Evolutionary conservation across 2,888 invertebrate species (phyloP).

Genomic region (Drosophila greeni): DNA sequence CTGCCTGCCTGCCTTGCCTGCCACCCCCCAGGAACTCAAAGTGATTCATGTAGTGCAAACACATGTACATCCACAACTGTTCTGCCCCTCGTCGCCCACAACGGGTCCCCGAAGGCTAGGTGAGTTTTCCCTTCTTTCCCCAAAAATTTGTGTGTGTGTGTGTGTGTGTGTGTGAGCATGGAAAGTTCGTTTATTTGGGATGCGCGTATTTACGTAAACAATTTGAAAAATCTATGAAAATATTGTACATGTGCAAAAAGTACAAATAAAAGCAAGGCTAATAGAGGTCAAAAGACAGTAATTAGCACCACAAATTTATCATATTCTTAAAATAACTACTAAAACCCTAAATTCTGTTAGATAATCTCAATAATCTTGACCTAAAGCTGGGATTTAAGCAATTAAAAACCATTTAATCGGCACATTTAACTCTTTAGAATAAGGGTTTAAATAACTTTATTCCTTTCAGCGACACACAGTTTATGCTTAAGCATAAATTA

Average conservation of each 20-base stretch:
- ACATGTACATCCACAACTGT: constrained; percentile 19
- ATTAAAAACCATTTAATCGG: not conserved
- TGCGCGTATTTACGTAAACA: constrained; percentile 65
- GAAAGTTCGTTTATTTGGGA: constrained; percentile 43
- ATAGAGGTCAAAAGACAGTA: constrained; percentile 9
- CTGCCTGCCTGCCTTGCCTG: constrained; percentile 3
- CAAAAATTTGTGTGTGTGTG: constrained; percentile 12
- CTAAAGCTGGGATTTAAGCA: not conserved
- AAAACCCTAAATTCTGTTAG: not conserved
- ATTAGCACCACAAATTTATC: not conserved
- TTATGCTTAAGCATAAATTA: constrained; percentile 11
- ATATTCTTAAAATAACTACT: not conserved
- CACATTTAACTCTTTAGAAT: not conserved
- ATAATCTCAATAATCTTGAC: not conserved
- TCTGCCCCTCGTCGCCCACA: constrained; percentile 4
- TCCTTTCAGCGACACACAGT: not conserved
- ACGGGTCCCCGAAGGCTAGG: constrained; percentile 14
- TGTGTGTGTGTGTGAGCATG: constrained; percentile 1
- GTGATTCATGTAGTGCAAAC: constrained; percentile 43
- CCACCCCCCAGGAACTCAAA: constrained; percentile 13
- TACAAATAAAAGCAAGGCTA: constrained; percentile 27
- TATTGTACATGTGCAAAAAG: constrained; percentile 39
- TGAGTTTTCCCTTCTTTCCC: constrained; percentile 7
- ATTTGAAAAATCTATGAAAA: constrained; percentile 54
- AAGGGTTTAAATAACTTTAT: not conserved